Percentiles rank a stretch among this genome's conserved stretches.
Evolutionary conservation across 2,113 vertebrate species (phyloP).

Genomic region (Axis porcinus): DNA sequence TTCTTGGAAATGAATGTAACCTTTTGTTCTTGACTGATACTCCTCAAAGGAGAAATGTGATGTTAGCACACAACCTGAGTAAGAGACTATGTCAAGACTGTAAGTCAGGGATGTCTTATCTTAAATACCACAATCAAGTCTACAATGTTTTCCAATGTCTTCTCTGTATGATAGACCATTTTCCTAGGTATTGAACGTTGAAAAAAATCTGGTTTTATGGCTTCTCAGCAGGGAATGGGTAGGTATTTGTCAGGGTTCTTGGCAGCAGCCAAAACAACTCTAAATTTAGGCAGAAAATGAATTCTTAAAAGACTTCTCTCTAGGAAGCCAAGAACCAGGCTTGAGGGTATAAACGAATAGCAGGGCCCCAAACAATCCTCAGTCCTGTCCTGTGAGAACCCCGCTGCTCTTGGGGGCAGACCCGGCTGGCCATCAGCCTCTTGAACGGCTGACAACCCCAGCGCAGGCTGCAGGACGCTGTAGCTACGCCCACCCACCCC

Average conservation of each 20-base stretch:
- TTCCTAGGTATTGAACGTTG: background rate
- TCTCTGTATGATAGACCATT: background rate
- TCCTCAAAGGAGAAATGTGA: background rate
- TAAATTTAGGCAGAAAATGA: background rate
- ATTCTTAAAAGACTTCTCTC: background rate
- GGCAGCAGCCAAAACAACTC: background rate
- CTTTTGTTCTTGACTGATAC: background rate
- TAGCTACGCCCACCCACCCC: background rate
- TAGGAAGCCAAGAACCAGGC: background rate
- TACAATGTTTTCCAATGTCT: background rate
- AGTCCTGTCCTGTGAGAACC: background rate
- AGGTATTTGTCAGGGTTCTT: background rate
- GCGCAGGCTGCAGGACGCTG: background rate
- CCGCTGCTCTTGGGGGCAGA: background rate
- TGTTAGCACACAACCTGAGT: background rate
- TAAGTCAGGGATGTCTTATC: background rate
- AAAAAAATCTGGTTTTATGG: background rate
- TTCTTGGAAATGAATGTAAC: background rate
- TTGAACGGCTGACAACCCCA: too few relatives aligned
- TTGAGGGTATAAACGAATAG: background rate
- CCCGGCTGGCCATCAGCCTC: background rate
- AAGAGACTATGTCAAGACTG: background rate
- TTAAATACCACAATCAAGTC: background rate
- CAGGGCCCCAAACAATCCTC: background rate
- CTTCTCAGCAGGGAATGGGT: background rate